These are phyloP conservation scores for Bothrops alternatus DNA, from an alignment of 2,797 vertebrate genomes.

Conservation along the genomic window DNA sequence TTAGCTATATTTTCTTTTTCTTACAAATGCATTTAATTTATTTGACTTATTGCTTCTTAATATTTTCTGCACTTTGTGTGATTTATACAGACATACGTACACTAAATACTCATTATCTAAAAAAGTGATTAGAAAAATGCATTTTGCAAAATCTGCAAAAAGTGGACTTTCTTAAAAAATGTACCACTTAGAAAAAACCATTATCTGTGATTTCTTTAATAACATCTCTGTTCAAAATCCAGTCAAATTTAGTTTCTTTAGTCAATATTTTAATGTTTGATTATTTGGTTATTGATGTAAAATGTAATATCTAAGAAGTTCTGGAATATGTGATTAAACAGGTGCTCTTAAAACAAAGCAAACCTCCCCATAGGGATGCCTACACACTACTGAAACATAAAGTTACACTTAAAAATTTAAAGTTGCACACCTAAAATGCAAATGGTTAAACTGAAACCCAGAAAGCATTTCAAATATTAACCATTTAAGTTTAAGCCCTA, in stretches of 20 bases:
- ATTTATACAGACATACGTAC: background rate
- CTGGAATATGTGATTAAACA: background rate
- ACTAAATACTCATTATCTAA: background rate
- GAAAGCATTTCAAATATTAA: background rate
- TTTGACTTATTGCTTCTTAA: background rate
- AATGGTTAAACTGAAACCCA: background rate
- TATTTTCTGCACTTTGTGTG: background rate
- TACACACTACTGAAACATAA: background rate
- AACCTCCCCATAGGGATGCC: background rate
- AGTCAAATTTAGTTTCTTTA: background rate
- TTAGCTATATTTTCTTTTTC: background rate
- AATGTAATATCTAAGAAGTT: background rate
- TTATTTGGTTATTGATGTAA: background rate
- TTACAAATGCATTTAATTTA: background rate
- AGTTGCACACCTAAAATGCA: background rate
- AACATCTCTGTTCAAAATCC: background rate
- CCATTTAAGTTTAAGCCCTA: background rate
- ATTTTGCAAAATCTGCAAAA: background rate
- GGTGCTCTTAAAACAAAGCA: background rate
- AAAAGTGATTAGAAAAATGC: background rate
- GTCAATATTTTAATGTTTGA: background rate
- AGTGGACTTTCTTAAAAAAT: background rate
- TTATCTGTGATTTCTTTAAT: background rate
- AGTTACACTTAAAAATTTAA: background rate
- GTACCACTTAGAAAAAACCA: background rate